phyloP scores from a whole-genome alignment of 2,113 vertebrate genomes.

The Lutjanus erythropterus region DNA sequence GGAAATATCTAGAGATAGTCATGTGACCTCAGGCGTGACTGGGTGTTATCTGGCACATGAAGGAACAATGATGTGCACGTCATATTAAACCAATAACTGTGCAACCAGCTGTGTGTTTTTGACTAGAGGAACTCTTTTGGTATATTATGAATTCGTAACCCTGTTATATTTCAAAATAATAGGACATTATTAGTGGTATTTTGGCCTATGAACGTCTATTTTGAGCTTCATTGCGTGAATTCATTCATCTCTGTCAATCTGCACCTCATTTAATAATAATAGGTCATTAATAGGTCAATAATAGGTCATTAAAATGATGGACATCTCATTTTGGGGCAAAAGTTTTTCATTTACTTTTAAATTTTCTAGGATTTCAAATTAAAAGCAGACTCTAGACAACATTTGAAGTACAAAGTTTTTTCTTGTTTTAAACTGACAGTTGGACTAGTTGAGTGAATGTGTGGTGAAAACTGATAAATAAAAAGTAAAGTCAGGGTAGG shows the following conservation, averaged over 20 bases:
- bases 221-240: background rate
- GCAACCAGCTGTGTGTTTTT: background rate
- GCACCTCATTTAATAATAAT: background rate
- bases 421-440: background rate
- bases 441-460: background rate
- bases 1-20: conserved; percentile 36
- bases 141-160: background rate
- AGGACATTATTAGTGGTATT: background rate
- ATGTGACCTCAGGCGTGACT: conserved; percentile 17
- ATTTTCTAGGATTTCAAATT: background rate
- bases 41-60: background rate
- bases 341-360: background rate
- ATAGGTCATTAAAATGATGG: background rate
- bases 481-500: background rate
- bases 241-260: background rate
- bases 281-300: background rate
- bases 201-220: background rate
- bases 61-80: background rate
- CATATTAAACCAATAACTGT: background rate
- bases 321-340: background rate
- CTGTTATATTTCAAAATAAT: background rate
- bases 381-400: background rate
- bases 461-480: no score
- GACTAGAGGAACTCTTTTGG: background rate
- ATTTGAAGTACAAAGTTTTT: background rate